These are phyloP conservation scores for Tubiluchus corallicola DNA, from an alignment of 2,888 invertebrate species.

Conservation along the genomic window DNA sequence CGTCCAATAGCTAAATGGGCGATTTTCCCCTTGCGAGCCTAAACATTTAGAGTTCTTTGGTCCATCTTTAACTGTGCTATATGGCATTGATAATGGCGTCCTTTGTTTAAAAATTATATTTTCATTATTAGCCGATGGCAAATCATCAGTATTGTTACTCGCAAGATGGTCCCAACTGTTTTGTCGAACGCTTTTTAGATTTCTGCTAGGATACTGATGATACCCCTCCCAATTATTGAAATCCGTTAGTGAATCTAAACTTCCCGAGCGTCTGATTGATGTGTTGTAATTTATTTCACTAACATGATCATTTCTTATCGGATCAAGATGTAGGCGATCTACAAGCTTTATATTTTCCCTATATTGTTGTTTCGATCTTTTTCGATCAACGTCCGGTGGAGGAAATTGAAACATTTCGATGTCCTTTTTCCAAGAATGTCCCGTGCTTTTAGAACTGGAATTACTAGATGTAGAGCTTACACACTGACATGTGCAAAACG, in stretches of 20 bases:
- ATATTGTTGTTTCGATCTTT: not conserved
- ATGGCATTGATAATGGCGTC: not conserved
- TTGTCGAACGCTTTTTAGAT: not conserved
- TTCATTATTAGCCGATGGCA: not conserved
- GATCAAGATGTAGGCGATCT: not conserved
- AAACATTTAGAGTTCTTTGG: no score
- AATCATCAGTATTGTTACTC: not conserved
- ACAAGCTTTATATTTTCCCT: not conserved
- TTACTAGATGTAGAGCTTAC: not conserved
- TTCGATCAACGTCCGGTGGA: not conserved
- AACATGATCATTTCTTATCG: no score
- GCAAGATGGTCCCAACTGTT: no score
- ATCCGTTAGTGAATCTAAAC: not conserved
- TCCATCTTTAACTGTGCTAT: no score
- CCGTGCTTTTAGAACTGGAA: not conserved
- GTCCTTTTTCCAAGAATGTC: no score
- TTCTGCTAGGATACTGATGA: not conserved
- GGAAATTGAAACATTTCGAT: no score
- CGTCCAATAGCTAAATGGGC: conserved; percentile 1
- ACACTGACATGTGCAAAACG: not conserved
- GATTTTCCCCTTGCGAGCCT: not conserved
- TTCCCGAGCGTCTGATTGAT: not conserved
- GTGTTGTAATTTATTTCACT: no score
- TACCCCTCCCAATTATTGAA: no score
- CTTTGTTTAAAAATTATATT: not conserved